Evolutionary conservation across 2,113 vertebrate genomes (phyloP), one percentile per base, ranked within the genome.

Genomic region (Eulemur macaco): DNA sequence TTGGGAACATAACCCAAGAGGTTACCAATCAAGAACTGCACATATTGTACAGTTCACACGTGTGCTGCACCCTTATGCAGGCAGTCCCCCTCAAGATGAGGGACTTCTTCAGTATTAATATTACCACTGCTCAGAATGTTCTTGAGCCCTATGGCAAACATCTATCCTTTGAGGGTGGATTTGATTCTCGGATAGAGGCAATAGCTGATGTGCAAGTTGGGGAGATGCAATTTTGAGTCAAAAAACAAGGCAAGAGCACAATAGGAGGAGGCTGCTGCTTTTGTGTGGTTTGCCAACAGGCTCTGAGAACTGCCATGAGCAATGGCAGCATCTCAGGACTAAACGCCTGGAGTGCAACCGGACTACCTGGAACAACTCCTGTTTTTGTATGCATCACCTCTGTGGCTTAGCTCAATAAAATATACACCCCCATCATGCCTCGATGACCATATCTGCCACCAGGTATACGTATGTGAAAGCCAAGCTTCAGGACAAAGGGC

Each of bases 11-110:
- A 18, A 47, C 21, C 37, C 9, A 34, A 2, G 14, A 34, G 37
- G 23, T 3, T 6, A n/a, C 58, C 13, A 4, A 13, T 12, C 23
- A 8, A 45, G 74, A 10, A 8, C 7, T 37, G 37, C 15, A 29
- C 23, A 5, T 34, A 0, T 2, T 13, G 6, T 3, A 0, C 4
- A 0, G 52, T 9, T 25, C 27, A 50, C 12, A 0, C 0, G 5
- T 0, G 34, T 39, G 4, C 0, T 0, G n/a, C 11, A 20, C 25
- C 31, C 20, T 34, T n/a, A 13, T 1, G 0, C 15, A 1, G 34
- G 0, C 15, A 1, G 39, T 13, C 78, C 58, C 6, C 31, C 0
- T 6, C 27, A 20, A 80, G 42, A 27, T 9, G 29, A 39, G 47
- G 27, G 14, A 17, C 10, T 25, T 31, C 78, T 77, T 29, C 14